Conservation (phyloP, 2,888 invertebrate genomes). For the Ochropleura leucogaster region DNA sequence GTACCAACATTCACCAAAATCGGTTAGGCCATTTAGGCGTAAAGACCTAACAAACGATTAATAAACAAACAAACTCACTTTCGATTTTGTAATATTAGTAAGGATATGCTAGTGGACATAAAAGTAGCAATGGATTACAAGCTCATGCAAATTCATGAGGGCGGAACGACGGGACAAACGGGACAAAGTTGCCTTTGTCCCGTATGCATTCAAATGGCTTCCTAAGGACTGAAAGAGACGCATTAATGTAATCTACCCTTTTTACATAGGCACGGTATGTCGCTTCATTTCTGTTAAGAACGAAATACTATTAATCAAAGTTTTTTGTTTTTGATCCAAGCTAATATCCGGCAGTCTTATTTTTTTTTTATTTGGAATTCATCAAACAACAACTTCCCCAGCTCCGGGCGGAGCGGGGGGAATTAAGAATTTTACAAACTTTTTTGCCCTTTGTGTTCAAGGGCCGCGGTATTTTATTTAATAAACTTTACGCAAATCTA, state of each 20-base stretch:
- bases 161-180: not conserved
- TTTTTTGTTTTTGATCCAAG: not conserved
- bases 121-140: conserved; percentile 12
- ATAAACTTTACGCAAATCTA: too few relatives aligned
- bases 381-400: too few relatives aligned
- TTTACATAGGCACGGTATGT: not conserved
- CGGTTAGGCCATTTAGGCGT: too few relatives aligned
- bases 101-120: not conserved
- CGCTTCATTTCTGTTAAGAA: not conserved
- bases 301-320: not conserved
- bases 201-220: conserved; percentile 14
- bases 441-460: too few relatives aligned
- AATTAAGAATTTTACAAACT: too few relatives aligned
- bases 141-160: conserved; percentile 18
- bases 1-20: too few relatives aligned
- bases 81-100: too few relatives aligned
- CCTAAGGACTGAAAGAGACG: not conserved
- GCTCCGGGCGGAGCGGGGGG: too few relatives aligned
- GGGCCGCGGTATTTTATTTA: too few relatives aligned
- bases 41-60: too few relatives aligned
- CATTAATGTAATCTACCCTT: not conserved
- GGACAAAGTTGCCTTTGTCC: too few relatives aligned
- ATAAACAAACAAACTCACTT: too few relatives aligned
- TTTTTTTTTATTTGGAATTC: not conserved
- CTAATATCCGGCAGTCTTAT: not conserved